These are phyloP conservation scores for Cepaea hortensis DNA, from an alignment of 2,888 invertebrate species.

Conservation along the genomic window DNA sequence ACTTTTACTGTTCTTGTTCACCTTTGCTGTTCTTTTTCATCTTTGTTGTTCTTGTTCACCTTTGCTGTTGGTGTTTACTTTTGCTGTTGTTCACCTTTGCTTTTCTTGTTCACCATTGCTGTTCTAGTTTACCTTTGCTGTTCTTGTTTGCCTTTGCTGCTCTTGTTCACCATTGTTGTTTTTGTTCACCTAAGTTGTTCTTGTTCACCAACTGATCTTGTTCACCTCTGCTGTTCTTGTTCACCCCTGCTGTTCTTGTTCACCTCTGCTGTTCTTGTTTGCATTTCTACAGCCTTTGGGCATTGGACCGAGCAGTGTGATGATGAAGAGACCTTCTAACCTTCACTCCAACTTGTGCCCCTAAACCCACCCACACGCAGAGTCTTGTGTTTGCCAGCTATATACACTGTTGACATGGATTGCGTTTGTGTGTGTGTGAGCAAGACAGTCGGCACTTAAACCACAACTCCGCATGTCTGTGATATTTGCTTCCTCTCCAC, in stretches of 20 bases:
- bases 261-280: constrained; percentile 6
- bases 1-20: too few relatives aligned
- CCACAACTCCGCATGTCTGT: neutral
- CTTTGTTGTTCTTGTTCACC: too few relatives aligned
- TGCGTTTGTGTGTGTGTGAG: neutral
- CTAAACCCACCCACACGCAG: neutral
- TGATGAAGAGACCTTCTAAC: constrained; percentile 79
- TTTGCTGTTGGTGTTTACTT: too few relatives aligned
- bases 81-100: too few relatives aligned
- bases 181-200: too few relatives aligned
- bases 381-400: neutral
- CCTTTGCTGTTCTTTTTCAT: too few relatives aligned
- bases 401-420: neutral
- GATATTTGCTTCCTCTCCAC: neutral
- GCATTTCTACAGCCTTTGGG: constrained; percentile 84
- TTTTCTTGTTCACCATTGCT: neutral
- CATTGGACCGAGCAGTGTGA: constrained; percentile 91
- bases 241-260: neutral
- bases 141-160: neutral
- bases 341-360: neutral
- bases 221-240: neutral
- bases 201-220: too few relatives aligned
- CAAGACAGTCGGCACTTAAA: neutral
- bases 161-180: neutral
- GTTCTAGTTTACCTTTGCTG: neutral